Conservation (phyloP, 1,140 invertebrate species). For the Dendroctonus ponderosae region DNA sequence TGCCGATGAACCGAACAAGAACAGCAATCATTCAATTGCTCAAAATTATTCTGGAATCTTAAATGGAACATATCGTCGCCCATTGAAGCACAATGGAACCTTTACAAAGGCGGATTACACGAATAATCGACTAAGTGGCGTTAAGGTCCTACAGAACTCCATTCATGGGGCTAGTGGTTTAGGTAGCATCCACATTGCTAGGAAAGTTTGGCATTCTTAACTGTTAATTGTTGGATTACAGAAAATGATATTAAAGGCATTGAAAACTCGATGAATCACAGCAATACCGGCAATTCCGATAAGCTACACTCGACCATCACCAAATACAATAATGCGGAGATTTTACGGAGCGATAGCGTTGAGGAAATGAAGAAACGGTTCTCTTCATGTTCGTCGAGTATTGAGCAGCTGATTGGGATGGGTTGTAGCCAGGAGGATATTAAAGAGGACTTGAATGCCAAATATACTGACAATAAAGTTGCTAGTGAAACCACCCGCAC, state of each 20-base stretch:
- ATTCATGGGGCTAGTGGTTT: slow-evolving; percentile 2
- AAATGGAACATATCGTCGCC: slow-evolving; percentile 36
- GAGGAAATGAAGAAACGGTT: slow-evolving; percentile 33
- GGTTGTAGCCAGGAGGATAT: slow-evolving; percentile 23
- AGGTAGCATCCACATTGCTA: background rate
- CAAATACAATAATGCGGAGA: slow-evolving; percentile 14
- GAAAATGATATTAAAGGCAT: background rate
- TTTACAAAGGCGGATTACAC: slow-evolving; percentile 36
- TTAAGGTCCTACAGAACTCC: slow-evolving; percentile 32
- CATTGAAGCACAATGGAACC: slow-evolving; percentile 29
- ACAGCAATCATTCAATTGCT: too few species aligned
- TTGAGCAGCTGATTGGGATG: slow-evolving; percentile 35
- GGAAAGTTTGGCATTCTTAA: too few species aligned
- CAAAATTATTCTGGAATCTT: slow-evolving; percentile 12
- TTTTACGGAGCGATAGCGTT: slow-evolving; percentile 21
- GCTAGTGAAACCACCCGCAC: slow-evolving; percentile 26
- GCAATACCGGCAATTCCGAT: slow-evolving; percentile 17
- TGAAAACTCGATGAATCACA: slow-evolving; percentile 25
- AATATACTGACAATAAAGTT: slow-evolving; percentile 24
- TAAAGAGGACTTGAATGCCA: slow-evolving; percentile 11
- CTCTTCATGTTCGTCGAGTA: slow-evolving; percentile 12
- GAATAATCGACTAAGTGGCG: slow-evolving; percentile 18
- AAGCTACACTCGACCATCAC: slow-evolving; percentile 1
- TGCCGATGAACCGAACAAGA: too few species aligned
- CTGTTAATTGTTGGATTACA: too few species aligned